A percentile compares a stretch with the other conserved stretches of the same genome.
Evolutionary conservation across 1,140 invertebrate species (phyloP).

Genomic region (Matsumurasca onukii): DNA sequence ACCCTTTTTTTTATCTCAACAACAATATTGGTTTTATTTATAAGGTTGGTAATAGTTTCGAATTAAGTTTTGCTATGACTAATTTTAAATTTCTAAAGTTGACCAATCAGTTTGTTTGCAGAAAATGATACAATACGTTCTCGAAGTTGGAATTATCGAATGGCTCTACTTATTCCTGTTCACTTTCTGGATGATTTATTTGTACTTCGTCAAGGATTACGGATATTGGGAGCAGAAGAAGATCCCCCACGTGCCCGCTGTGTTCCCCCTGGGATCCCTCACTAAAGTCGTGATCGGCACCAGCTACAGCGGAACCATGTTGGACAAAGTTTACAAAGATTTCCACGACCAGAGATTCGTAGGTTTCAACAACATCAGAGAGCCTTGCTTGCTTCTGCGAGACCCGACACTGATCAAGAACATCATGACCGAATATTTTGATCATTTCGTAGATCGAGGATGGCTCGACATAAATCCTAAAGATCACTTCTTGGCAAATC

Average conservation of each 20-base stretch:
- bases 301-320: neutral
- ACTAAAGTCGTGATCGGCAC: neutral
- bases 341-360: neutral
- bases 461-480: neutral
- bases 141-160: neutral
- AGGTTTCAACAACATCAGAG: conserved; percentile 10
- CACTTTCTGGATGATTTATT: conserved; percentile 7
- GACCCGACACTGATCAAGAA: conserved; percentile 6
- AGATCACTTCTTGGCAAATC: neutral
- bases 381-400: neutral
- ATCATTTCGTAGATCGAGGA: neutral
- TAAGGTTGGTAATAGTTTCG: too few relatives aligned
- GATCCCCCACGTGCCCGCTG: neutral
- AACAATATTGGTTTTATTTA: too few relatives aligned
- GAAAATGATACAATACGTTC: too few relatives aligned
- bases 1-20: too few relatives aligned
- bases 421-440: neutral
- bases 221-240: conserved; percentile 24
- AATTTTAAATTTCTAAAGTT: too few relatives aligned
- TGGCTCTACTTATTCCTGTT: neutral
- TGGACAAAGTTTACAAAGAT: neutral
- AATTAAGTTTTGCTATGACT: too few relatives aligned
- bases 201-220: conserved; percentile 18
- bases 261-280: conserved; percentile 2
- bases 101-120: too few relatives aligned